Percentiles rank a stretch among this genome's conserved stretches.
Evolutionary conservation across 2,113 vertebrate genomes (phyloP).

Genomic region (Prunella fulvescens): DNA sequence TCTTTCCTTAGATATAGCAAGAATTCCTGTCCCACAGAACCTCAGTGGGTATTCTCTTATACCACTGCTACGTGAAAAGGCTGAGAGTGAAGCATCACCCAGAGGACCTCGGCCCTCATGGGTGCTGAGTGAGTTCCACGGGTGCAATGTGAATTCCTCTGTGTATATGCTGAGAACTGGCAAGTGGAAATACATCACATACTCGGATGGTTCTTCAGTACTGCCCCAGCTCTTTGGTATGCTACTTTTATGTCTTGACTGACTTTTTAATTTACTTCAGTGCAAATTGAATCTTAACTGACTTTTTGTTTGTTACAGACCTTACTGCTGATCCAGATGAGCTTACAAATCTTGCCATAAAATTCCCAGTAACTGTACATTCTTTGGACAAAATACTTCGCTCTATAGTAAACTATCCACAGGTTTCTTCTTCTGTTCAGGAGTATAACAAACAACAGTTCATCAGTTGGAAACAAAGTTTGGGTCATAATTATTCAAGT

Average conservation of each 20-base stretch:
- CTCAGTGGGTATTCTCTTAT: slow-evolving; percentile 88
- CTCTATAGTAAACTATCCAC: slow-evolving; percentile 83
- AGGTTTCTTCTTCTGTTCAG: slow-evolving; percentile 82
- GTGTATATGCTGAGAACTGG: slow-evolving; percentile 89
- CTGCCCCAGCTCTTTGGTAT: slow-evolving; percentile 89
- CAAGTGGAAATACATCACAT: slow-evolving; percentile 90
- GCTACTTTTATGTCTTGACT: neutral
- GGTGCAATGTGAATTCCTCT: slow-evolving; percentile 91
- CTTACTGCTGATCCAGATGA: slow-evolving; percentile 85
- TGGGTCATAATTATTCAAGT: slow-evolving; percentile 84
- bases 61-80: slow-evolving; percentile 64
- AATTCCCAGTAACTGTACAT: slow-evolving; percentile 71
- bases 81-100: neutral
- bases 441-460: slow-evolving; percentile 88
- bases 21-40: slow-evolving; percentile 68
- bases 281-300: neutral
- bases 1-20: slow-evolving; percentile 79
- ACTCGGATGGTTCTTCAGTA: slow-evolving; percentile 81
- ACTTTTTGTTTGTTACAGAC: slow-evolving; percentile 73
- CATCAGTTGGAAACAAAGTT: slow-evolving; percentile 78
- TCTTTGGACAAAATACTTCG: slow-evolving; percentile 81
- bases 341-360: slow-evolving; percentile 80
- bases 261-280: neutral
- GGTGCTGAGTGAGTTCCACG: slow-evolving; percentile 94
- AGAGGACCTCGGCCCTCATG: slow-evolving; percentile 71